phyloP scores from a whole-genome alignment of 2,113 vertebrate genomes.

The Xyliphius kryptos region DNA sequence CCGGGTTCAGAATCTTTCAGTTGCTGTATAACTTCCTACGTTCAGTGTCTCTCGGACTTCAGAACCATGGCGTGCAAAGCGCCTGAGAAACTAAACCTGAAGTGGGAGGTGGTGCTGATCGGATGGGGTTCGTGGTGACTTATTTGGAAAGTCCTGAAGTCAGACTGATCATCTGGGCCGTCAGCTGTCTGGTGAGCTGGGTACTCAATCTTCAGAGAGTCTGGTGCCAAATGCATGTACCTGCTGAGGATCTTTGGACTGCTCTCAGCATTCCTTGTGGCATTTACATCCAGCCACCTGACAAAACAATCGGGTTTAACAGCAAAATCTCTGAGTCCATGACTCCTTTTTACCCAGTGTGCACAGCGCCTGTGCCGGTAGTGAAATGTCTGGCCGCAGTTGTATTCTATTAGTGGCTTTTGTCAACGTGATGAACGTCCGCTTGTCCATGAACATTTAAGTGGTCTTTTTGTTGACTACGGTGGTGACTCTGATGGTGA shows the following conservation, averaged over 20 bases:
- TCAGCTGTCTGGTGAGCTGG: constrained; percentile 61
- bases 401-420: constrained; percentile 62
- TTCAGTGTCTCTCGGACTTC: not conserved
- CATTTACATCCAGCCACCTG: constrained; percentile 63
- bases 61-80: constrained; percentile 39
- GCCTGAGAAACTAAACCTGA: constrained; percentile 40
- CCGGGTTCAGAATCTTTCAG: not conserved
- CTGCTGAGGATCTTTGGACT: constrained; percentile 68
- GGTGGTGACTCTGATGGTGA: constrained; percentile 64
- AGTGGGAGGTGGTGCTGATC: constrained; percentile 56
- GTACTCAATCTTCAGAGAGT: constrained; percentile 70
- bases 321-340: constrained; percentile 63
- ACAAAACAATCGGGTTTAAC: constrained; percentile 62
- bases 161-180: constrained; percentile 77
- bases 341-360: constrained; percentile 38
- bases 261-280: constrained; percentile 69
- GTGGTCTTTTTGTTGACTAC: constrained; percentile 71
- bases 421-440: constrained; percentile 66
- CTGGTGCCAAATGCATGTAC: constrained; percentile 58
- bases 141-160: constrained; percentile 70
- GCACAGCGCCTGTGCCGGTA: constrained; percentile 51
- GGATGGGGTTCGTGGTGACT: constrained; percentile 67
- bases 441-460: constrained; percentile 61
- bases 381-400: constrained; percentile 58
- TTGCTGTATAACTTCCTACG: not conserved